These are phyloP conservation scores for Pterocles orientalis DNA, from an alignment of 2,113 vertebrate genomes.

Conservation along the genomic window DNA sequence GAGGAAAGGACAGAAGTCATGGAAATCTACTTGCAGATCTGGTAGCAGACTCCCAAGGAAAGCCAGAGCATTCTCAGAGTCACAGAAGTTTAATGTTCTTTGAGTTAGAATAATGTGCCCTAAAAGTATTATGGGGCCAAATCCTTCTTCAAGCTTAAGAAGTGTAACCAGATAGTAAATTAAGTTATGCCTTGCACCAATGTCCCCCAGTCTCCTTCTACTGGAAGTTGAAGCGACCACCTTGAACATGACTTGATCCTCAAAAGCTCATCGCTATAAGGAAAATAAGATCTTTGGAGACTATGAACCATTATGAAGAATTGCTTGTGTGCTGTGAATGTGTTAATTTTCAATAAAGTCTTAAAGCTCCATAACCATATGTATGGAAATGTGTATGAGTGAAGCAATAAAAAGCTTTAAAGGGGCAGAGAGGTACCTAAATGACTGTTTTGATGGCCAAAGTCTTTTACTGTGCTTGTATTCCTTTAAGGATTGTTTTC, in stretches of 20 bases:
- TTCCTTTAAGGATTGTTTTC: neutral
- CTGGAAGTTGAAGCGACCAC: neutral
- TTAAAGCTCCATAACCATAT: neutral
- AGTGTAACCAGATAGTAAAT: neutral
- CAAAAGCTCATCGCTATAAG: neutral
- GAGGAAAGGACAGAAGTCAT: neutral
- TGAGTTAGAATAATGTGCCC: neutral
- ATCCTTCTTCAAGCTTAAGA: neutral
- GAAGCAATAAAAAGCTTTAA: neutral
- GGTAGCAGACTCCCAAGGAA: neutral
- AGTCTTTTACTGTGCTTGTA: neutral
- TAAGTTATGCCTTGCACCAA: neutral
- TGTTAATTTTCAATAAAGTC: neutral
- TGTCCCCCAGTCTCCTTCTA: neutral
- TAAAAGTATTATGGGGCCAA: neutral
- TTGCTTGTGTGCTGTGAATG: neutral
- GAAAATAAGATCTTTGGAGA: neutral
- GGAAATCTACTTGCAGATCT: neutral
- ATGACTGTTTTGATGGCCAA: neutral
- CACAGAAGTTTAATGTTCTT: neutral
- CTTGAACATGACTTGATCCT: neutral
- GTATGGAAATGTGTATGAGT: neutral
- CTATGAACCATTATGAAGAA: neutral
- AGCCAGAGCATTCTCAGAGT: neutral
- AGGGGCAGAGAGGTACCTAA: neutral